These are phyloP conservation scores for roundworm (Caenorhabditis elegans) DNA, from an alignment of 1,140 invertebrate species.

Conservation along the genomic window DNA sequence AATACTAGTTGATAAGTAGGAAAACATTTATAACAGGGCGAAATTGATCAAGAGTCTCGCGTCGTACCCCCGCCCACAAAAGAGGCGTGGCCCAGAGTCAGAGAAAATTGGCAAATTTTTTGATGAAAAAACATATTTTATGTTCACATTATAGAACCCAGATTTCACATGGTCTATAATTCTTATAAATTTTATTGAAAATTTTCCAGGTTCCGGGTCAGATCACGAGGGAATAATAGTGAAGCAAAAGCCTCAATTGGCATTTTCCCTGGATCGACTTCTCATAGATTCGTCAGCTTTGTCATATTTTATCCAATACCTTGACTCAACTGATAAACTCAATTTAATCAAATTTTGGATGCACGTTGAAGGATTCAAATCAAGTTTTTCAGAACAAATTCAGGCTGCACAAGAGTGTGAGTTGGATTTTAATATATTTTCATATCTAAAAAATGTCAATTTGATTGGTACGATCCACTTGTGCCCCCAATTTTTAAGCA, in stretches of 20 bases:
- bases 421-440: neutral
- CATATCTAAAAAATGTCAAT: constrained; percentile 4
- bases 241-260: neutral
- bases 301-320: constrained; percentile 19
- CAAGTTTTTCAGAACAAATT: constrained; percentile 11
- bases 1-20: too few relatives aligned
- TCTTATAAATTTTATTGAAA: too few relatives aligned
- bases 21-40: too few relatives aligned
- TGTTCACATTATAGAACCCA: too few relatives aligned
- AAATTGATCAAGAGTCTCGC: too few relatives aligned
- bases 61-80: too few relatives aligned
- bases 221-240: constrained; percentile 5
- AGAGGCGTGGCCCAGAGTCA: too few relatives aligned
- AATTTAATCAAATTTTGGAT: constrained; percentile 41
- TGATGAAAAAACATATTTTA: too few relatives aligned
- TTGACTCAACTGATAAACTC: constrained; percentile 23
- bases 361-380: constrained; percentile 37
- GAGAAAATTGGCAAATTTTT: too few relatives aligned
- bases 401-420: neutral
- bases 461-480: too few relatives aligned
- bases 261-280: neutral
- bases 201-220: neutral
- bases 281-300: constrained; percentile 17
- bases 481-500: too few relatives aligned
- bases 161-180: too few relatives aligned